Evolutionary conservation across 2,888 invertebrate species (phyloP).

Genomic region (Sphinx pinastri): DNA sequence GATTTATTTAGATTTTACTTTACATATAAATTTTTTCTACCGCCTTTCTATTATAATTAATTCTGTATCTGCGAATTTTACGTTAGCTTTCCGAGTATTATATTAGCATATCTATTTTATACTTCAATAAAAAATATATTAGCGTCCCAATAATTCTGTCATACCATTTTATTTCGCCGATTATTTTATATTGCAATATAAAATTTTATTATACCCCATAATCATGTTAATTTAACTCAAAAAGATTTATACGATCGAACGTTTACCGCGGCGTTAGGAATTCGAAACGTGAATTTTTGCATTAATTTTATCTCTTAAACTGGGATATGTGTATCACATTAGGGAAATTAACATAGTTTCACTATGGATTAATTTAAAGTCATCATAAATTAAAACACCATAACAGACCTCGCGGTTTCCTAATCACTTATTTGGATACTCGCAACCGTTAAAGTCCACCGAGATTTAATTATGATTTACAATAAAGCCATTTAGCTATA

Average conservation of each 20-base stretch:
- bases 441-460: constrained; percentile 44
- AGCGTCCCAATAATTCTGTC: no score
- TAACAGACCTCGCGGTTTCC: constrained; percentile 33
- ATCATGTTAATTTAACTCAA: constrained; percentile 1
- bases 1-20: no score
- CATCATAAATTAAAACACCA: constrained; percentile 24
- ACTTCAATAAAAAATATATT: no score
- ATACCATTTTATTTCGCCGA: no score
- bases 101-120: no score
- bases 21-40: no score
- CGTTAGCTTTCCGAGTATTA: no score
- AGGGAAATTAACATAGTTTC: constrained; percentile 15
- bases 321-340: constrained; percentile 13
- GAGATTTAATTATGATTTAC: constrained; percentile 48
- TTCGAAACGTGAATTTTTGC: constrained; percentile 13
- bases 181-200: background rate
- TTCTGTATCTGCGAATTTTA: no score
- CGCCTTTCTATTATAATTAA: no score
- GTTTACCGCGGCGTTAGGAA: constrained; percentile 7
- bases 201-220: constrained; percentile 8
- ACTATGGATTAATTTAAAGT: constrained; percentile 3
- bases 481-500: constrained; percentile 44
- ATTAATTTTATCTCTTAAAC: constrained; percentile 5
- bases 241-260: constrained; percentile 9
- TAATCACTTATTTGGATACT: constrained; percentile 35